Conservation (phyloP, 2,888 invertebrate species). For the Tachystola acroxantha region DNA sequence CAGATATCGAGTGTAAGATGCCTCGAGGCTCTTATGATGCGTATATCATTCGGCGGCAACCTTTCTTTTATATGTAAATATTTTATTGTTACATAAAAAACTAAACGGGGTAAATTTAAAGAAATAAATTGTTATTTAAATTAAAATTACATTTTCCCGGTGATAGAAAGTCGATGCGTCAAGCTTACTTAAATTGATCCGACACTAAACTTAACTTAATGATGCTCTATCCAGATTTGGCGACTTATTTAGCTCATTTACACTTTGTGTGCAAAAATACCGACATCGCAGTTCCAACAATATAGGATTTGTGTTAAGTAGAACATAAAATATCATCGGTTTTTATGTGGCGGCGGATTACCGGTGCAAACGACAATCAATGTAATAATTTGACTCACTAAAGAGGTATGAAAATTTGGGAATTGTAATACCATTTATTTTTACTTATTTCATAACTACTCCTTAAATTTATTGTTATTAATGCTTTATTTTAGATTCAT, state of each 20-base stretch:
- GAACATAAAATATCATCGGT: conserved; percentile 51
- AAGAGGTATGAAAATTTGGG: conserved; percentile 8
- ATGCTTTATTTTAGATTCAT: too few species aligned
- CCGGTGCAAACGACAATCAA: conserved; percentile 20
- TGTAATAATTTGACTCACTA: conserved; percentile 32
- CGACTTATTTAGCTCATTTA: conserved; percentile 30
- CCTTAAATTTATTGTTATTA: too few species aligned
- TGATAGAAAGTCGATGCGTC: conserved; percentile 48
- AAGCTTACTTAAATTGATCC: conserved; percentile 39
- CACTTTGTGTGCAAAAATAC: conserved; percentile 29
- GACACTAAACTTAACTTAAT: conserved; percentile 55
- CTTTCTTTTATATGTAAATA: conserved; percentile 69
- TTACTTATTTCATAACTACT: too few species aligned
- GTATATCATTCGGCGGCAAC: conserved; percentile 69
- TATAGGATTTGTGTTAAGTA: conserved; percentile 58
- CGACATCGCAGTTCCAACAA: conserved; percentile 45
- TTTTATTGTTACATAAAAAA: conserved; percentile 48
- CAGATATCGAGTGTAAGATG: conserved; percentile 61
- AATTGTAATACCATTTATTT: neutral
- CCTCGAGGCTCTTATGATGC: conserved; percentile 57
- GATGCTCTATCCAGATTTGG: conserved; percentile 34
- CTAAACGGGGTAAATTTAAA: neutral
- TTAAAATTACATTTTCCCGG: conserved; percentile 12
- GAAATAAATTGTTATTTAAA: neutral
- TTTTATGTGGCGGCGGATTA: conserved; percentile 35